Conservation (phyloP, 2,888 invertebrate species). For the Limulus polyphemus region DNA sequence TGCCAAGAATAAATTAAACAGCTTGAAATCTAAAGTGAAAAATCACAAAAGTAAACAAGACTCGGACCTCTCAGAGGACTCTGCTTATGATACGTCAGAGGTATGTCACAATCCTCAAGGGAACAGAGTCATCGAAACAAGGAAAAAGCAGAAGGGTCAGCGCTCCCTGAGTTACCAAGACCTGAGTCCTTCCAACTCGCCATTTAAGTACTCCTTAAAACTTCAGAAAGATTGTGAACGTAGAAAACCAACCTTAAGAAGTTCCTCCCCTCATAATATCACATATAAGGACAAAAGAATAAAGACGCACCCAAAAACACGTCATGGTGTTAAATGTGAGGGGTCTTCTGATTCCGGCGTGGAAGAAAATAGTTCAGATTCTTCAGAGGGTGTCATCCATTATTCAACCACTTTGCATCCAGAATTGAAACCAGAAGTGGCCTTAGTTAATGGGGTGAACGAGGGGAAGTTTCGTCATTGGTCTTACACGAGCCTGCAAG, state of each 20-base stretch:
- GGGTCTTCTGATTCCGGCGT: constrained; percentile 21
- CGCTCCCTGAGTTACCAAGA: constrained; percentile 21
- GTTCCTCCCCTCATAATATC: not conserved
- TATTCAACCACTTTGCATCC: not conserved
- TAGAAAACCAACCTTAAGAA: not conserved
- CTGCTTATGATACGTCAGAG: constrained; percentile 22
- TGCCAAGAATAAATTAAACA: constrained; percentile 14
- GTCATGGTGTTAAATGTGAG: constrained; percentile 1
- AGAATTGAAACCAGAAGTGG: constrained; percentile 11
- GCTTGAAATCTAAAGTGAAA: not conserved
- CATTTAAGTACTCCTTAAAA: not conserved
- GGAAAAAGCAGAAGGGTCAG: constrained; percentile 9
- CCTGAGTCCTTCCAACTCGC: constrained; percentile 6
- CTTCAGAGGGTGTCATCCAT: constrained; percentile 1
- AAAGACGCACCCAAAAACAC: constrained; percentile 3
- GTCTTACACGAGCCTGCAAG: constrained; percentile 20
- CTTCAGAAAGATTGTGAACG: too few relatives aligned
- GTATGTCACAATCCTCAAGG: constrained; percentile 20
- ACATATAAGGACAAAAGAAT: not conserved
- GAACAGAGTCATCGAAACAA: constrained; percentile 1
- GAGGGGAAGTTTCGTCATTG: constrained; percentile 9
- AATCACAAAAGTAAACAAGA: not conserved
- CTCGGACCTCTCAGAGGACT: constrained; percentile 12
- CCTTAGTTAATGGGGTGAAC: not conserved
- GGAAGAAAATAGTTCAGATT: constrained; percentile 19